Percentiles rank a stretch among this genome's conserved stretches.
Conservation (phyloP, 2,888 invertebrate species). For the Dolomedes plantarius region DNA sequence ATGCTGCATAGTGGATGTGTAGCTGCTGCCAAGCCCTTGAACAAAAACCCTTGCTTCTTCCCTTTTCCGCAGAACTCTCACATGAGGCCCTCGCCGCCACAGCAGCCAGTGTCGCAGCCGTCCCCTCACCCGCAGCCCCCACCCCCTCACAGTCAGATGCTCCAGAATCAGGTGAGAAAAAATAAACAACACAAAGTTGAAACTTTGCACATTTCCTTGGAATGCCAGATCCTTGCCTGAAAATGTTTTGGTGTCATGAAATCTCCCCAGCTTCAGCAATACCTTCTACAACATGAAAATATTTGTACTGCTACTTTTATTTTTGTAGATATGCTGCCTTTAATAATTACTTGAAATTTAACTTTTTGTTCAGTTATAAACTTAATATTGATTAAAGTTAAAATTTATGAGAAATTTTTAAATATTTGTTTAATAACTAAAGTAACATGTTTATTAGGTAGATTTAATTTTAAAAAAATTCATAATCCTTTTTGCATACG, state of each 20-base stretch:
- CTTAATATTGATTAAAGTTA: too few relatives aligned
- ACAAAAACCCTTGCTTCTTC: slow-evolving; percentile 62
- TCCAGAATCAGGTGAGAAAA: slow-evolving; percentile 83
- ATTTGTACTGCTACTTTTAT: background rate
- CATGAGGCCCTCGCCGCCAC: slow-evolving; percentile 79
- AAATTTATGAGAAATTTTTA: too few relatives aligned
- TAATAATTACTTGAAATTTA: too few relatives aligned
- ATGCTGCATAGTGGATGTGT: slow-evolving; percentile 65
- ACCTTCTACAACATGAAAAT: background rate
- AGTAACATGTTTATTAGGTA: too few relatives aligned
- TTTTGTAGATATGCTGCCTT: too few relatives aligned
- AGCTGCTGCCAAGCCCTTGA: slow-evolving; percentile 47
- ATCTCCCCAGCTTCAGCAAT: background rate
- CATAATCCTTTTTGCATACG: too few relatives aligned
- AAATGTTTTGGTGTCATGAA: background rate
- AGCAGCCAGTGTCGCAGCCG: slow-evolving; percentile 89
- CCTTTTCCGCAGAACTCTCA: slow-evolving; percentile 77
- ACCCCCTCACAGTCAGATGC: slow-evolving; percentile 89
- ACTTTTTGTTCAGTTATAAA: too few relatives aligned
- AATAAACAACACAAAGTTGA: background rate
- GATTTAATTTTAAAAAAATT: too few relatives aligned
- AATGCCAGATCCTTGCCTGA: slow-evolving; percentile 24
- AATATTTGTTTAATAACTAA: too few relatives aligned
- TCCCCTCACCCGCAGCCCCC: slow-evolving; percentile 87
- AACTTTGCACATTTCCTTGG: slow-evolving; percentile 5